These are phyloP conservation scores for Palythoa heliodiscus DNA, from an alignment of 92 coral and sea anemone species.

Conservation along the genomic window DNA sequence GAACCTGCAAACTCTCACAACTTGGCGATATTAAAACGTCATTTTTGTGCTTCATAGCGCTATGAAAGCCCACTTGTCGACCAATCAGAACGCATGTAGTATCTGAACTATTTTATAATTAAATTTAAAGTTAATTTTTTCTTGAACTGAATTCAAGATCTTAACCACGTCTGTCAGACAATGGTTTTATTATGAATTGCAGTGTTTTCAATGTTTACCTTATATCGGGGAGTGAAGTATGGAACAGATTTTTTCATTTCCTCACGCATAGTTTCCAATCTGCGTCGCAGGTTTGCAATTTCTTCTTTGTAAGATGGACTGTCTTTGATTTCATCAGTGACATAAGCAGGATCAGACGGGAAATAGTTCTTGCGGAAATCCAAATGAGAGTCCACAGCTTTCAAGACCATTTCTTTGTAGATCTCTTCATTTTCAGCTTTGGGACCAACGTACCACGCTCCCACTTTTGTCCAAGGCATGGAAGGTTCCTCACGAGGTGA, in stretches of 20 bases:
- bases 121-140: too few species aligned
- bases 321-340: slow-evolving; percentile 65
- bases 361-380: slow-evolving; percentile 58
- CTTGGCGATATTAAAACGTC: too few species aligned
- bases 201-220: slow-evolving; percentile 51
- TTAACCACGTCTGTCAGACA: too few species aligned
- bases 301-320: slow-evolving; percentile 60
- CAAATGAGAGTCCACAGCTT: slow-evolving; percentile 42
- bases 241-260: slow-evolving; percentile 81
- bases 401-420: slow-evolving; percentile 47
- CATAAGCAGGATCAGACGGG: slow-evolving; percentile 81
- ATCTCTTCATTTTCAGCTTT: slow-evolving; percentile 52
- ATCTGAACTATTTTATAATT: too few species aligned
- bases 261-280: slow-evolving; percentile 60
- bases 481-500: slow-evolving; percentile 23
- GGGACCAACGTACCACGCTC: slow-evolving; percentile 64
- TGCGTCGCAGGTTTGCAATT: slow-evolving; percentile 45
- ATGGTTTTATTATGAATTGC: too few species aligned
- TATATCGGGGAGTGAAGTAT: slow-evolving; percentile 81
- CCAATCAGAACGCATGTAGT: too few species aligned
- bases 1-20: too few species aligned
- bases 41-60: too few species aligned
- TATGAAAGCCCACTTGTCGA: too few species aligned
- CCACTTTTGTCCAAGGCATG: slow-evolving; percentile 47
- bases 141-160: too few species aligned